These are phyloP conservation scores for Sabellastarte sp. DNA, from an alignment of 2,888 invertebrate genomes.

Conservation along the genomic window DNA sequence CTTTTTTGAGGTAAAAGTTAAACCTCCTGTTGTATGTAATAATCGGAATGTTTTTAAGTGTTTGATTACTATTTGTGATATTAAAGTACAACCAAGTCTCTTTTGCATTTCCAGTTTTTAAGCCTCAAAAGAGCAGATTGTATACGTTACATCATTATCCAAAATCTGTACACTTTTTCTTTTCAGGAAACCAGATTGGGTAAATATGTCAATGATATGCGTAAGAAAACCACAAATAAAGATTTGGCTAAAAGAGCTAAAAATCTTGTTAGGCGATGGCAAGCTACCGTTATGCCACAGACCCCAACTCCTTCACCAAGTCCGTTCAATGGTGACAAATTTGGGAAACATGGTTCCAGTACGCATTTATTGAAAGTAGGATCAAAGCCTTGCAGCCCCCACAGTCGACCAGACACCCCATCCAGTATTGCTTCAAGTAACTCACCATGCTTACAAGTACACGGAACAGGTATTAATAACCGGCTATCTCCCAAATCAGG, in stretches of 20 bases:
- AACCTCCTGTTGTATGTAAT: too few species aligned
- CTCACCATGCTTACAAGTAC: neutral
- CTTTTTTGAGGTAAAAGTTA: too few species aligned
- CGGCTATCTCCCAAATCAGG: conserved; percentile 8
- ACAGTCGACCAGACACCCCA: conserved; percentile 24
- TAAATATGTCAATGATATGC: conserved; percentile 86
- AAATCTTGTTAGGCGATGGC: conserved; percentile 88
- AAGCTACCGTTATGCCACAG: conserved; percentile 69
- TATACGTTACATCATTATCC: too few species aligned
- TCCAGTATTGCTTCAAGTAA: conserved; percentile 16
- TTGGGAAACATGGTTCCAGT: conserved; percentile 14
- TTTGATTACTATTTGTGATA: too few species aligned
- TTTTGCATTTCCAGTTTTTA: too few species aligned
- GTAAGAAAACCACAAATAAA: conserved; percentile 81
- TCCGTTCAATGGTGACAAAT: conserved; percentile 40
- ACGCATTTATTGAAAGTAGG: conserved; percentile 14
- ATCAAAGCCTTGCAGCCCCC: conserved; percentile 40
- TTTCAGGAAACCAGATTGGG: conserved; percentile 89
- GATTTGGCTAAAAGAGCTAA: conserved; percentile 85
- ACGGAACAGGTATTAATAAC: too few species aligned
- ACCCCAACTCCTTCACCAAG: neutral
- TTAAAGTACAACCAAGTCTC: too few species aligned
- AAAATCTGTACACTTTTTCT: conserved; percentile 13
- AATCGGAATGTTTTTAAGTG: too few species aligned
- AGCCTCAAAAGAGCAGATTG: too few species aligned